Conservation (phyloP, 2,113 vertebrate genomes). For the Tylochromis polylepis region DNA sequence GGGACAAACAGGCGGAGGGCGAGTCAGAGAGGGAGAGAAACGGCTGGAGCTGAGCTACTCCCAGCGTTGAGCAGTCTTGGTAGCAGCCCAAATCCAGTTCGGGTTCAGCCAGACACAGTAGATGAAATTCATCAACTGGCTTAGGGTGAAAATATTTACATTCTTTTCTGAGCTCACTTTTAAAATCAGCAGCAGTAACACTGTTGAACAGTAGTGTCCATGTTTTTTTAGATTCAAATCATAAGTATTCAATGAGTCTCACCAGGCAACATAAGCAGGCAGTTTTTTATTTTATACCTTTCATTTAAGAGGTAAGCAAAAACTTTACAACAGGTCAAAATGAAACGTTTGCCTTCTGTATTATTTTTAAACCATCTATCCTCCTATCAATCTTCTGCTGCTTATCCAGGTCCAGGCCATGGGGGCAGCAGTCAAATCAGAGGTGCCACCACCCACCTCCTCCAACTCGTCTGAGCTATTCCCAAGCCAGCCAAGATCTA, state of each 20-base stretch:
- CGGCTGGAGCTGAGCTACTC: not conserved
- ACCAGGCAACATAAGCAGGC: not conserved
- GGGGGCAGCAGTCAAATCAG: not conserved
- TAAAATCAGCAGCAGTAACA: not conserved
- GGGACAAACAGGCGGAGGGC: constrained; percentile 21
- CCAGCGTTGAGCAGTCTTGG: not conserved
- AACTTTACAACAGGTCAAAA: not conserved
- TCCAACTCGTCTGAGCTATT: not conserved
- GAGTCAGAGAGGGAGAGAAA: not conserved
- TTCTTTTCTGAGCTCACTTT: not conserved
- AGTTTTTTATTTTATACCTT: not conserved
- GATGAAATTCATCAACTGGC: not conserved
- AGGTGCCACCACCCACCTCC: not conserved
- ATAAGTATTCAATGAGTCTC: not conserved
- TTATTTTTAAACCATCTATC: not conserved
- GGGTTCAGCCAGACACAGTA: not conserved
- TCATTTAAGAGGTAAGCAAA: not conserved
- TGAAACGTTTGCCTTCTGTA: accelerated
- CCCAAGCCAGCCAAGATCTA: not conserved
- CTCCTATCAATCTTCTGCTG: not conserved
- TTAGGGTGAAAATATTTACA: not conserved
- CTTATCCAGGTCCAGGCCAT: not conserved
- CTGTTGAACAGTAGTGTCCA: not conserved
- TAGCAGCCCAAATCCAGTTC: not conserved
- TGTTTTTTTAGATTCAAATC: not conserved